Percentiles rank a stretch among this genome's conserved stretches.
These are phyloP conservation scores for Epinephelus lanceolatus DNA, from an alignment of 2,113 vertebrate genomes.

Conservation along the genomic window DNA sequence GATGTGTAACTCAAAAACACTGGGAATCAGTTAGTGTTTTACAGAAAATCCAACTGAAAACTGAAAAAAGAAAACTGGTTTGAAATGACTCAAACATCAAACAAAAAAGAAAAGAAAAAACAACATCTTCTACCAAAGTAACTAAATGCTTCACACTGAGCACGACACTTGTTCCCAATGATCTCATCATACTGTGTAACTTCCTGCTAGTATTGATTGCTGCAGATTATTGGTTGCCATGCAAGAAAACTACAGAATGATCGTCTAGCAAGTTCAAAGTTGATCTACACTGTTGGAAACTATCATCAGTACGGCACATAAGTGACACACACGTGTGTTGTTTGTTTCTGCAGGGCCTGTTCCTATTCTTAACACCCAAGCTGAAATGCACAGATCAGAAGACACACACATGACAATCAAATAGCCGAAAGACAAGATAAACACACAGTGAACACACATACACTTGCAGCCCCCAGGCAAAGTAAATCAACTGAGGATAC, in stretches of 20 bases:
- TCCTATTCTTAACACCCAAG: neutral
- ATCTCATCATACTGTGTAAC: neutral
- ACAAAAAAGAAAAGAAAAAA: neutral
- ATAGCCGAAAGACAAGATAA: neutral
- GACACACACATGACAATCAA: slow-evolving; percentile 8
- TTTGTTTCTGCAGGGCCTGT: neutral
- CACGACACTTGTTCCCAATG: neutral
- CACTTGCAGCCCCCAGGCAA: neutral
- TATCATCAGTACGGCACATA: neutral
- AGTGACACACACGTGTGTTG: neutral
- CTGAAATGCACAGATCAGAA: neutral
- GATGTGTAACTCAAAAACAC: neutral
- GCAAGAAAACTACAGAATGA: neutral
- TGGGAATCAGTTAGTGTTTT: neutral
- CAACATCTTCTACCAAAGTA: too few relatives aligned
- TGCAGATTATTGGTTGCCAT: neutral
- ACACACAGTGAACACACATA: neutral
- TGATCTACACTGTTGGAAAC: slow-evolving; percentile 1
- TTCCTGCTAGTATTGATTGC: slow-evolving; percentile 18
- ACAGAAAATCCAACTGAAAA: neutral
- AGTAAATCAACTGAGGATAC: slow-evolving; percentile 6
- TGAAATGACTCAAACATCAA: neutral
- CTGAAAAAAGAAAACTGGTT: neutral
- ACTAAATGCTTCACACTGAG: neutral
- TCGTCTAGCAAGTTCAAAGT: neutral